Evolutionary conservation across 1,140 invertebrate species (phyloP).

Genomic region (Megathymus violae): DNA sequence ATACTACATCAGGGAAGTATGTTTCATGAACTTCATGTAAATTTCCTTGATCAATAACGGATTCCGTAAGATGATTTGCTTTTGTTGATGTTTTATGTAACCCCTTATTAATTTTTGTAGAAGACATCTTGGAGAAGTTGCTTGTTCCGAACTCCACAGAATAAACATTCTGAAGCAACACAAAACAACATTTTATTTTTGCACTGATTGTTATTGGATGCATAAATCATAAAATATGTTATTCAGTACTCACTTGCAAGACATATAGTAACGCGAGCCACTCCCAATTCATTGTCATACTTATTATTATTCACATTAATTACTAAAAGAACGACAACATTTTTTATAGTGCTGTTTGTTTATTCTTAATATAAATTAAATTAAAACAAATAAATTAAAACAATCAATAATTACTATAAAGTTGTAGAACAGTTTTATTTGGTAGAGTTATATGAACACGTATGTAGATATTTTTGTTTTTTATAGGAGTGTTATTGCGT

Average conservation of each 20-base stretch:
- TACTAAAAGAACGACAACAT: not conserved
- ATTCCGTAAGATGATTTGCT: not conserved
- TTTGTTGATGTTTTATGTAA: conserved; percentile 3
- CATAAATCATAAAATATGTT: not conserved
- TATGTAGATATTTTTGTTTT: conserved; percentile 14
- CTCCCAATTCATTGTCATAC: conserved; percentile 5
- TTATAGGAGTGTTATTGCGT: conserved; percentile 10
- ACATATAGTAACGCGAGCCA: conserved; percentile 2
- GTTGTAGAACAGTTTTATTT: not conserved
- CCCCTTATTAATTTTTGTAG: conserved; percentile 10
- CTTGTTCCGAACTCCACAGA: conserved; percentile 1
- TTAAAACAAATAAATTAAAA: not conserved
- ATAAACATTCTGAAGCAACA: conserved; percentile 15
- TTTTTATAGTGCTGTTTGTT: too few species aligned
- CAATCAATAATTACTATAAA: not conserved
- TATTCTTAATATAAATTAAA: too few species aligned
- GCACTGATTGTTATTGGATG: not conserved
- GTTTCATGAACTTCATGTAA: conserved; percentile 18
- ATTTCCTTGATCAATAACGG: not conserved
- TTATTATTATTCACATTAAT: conserved; percentile 19
- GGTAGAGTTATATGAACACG: conserved; percentile 7
- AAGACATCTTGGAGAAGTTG: not conserved
- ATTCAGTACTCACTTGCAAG: conserved; percentile 10
- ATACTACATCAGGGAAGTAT: conserved; percentile 62
- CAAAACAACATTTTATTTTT: not conserved